Evolutionary conservation across 2,888 invertebrate species (phyloP).

Genomic region (Junonia oenone): DNA sequence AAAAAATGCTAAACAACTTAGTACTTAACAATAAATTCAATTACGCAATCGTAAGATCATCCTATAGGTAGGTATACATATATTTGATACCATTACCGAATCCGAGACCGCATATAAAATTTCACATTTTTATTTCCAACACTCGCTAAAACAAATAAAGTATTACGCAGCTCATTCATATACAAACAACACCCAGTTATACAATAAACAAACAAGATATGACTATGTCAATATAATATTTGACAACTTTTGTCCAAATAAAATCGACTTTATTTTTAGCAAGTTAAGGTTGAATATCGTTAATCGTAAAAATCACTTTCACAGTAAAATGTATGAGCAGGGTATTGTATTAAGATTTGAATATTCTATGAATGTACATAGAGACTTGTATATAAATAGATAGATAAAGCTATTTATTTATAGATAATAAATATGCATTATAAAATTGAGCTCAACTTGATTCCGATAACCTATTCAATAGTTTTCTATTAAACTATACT

Average conservation of each 20-base stretch:
- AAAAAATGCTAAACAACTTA: too few species aligned
- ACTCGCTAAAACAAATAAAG: neutral
- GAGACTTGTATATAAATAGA: neutral
- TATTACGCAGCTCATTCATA: neutral
- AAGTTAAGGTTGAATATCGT: neutral
- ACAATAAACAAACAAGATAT: conserved; percentile 2
- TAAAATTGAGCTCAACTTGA: too few species aligned
- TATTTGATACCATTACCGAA: too few species aligned
- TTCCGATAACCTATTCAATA: too few species aligned
- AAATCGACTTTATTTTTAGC: neutral
- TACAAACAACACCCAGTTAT: neutral
- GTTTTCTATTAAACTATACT: too few species aligned
- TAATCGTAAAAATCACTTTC: neutral
- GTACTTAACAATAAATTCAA: too few species aligned
- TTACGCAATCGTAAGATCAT: too few species aligned
- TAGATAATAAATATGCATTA: too few species aligned
- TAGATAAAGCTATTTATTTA: neutral
- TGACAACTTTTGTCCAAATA: neutral
- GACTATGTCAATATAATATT: neutral
- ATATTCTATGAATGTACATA: neutral
- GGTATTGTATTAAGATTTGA: neutral
- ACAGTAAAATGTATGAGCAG: neutral
- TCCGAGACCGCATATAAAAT: neutral
- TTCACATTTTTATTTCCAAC: neutral
- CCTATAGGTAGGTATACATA: too few species aligned